phyloP scores from a whole-genome alignment of 2,888 invertebrate genomes.

The Cephus spinipes region DNA sequence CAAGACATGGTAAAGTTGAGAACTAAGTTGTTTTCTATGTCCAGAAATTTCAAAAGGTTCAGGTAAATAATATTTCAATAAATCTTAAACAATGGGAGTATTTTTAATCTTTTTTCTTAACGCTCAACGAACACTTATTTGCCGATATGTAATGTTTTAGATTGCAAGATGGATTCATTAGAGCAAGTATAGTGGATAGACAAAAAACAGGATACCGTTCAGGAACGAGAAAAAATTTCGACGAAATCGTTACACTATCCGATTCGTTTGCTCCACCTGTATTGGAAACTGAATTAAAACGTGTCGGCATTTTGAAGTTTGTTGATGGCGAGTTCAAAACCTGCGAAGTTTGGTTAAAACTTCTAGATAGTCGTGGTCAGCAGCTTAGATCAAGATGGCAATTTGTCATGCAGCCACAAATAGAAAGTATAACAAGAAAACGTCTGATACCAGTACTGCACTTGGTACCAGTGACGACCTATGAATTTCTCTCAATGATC shows the following conservation, averaged over 20 bases:
- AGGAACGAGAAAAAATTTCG: constrained; percentile 23
- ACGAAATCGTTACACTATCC: constrained; percentile 17
- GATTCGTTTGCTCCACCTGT: constrained; percentile 16
- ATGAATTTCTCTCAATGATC: constrained; percentile 31
- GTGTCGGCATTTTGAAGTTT: constrained; percentile 34
- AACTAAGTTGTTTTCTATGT: constrained; percentile 33
- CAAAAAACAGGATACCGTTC: constrained; percentile 7
- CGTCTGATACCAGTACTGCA: constrained; percentile 31
- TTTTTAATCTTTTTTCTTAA: background rate
- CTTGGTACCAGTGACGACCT: constrained; percentile 27
- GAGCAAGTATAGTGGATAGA: constrained; percentile 4
- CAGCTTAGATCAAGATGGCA: constrained; percentile 42
- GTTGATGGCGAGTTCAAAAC: constrained; percentile 32
- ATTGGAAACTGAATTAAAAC: constrained; percentile 21
- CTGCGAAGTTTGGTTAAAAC: constrained; percentile 32
- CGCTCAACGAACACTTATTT: background rate
- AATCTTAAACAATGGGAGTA: background rate
- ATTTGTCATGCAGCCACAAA: constrained; percentile 35
- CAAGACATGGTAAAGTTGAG: constrained; percentile 37
- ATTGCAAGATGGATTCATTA: background rate
- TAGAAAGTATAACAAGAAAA: constrained; percentile 31
- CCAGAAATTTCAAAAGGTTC: constrained; percentile 6
- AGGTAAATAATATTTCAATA: constrained; percentile 4
- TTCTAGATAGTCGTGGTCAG: constrained; percentile 34
- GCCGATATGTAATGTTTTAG: background rate